Percentiles rank a stretch among this genome's conserved stretches.
These are phyloP conservation scores for Caenorhabditis inopinata DNA, from an alignment of 1,140 invertebrate genomes.

Conservation along the genomic window DNA sequence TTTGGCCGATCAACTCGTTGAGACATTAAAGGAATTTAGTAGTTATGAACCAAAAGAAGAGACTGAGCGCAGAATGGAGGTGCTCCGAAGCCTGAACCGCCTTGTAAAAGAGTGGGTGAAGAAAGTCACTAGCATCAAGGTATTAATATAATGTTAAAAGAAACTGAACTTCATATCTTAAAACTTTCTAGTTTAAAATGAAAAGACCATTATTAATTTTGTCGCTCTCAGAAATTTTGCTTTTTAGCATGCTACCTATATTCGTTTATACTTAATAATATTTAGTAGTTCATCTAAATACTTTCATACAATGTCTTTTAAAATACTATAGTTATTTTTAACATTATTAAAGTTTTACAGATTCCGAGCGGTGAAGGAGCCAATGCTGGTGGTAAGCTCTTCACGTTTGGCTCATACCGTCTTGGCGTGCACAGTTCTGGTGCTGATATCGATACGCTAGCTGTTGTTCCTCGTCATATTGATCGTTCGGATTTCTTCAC, in stretches of 20 bases:
- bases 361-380: not conserved
- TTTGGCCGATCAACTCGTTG: conserved; percentile 52
- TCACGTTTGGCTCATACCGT: conserved; percentile 93
- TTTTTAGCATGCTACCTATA: too few species aligned
- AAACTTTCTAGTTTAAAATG: too few species aligned
- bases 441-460: conserved; percentile 97
- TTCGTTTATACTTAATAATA: too few species aligned
- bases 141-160: conserved; percentile 1
- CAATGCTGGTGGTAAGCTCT: conserved; percentile 87
- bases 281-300: too few species aligned
- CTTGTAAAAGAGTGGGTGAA: conserved; percentile 61
- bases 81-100: conserved; percentile 57
- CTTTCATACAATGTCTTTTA: too few species aligned
- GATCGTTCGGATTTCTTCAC: conserved; percentile 89
- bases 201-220: too few species aligned
- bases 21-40: conserved; percentile 49
- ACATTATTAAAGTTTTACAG: not conserved
- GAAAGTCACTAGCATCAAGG: conserved; percentile 55
- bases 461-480: conserved; percentile 93
- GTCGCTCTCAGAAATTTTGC: too few species aligned
- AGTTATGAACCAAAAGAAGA: conserved; percentile 62
- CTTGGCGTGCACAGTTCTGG: conserved; percentile 82
- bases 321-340: too few species aligned
- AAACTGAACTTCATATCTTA: too few species aligned
- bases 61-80: conserved; percentile 59